Evolutionary conservation across 2,888 invertebrate genomes (phyloP).

Genomic region (Lumbricus terrestris): DNA sequence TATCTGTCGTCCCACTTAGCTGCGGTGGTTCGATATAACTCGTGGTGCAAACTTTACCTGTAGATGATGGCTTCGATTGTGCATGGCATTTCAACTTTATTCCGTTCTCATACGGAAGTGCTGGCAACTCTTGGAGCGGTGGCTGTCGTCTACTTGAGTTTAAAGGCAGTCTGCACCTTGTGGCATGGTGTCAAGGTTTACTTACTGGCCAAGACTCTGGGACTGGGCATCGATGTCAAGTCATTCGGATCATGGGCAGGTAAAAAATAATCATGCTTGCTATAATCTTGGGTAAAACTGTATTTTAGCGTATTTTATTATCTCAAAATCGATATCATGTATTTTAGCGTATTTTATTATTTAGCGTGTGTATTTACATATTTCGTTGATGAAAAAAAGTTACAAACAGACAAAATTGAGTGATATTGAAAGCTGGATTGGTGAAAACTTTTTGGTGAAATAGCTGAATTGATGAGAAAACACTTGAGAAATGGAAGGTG

Average conservation of each 20-base stretch:
- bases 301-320: too few species aligned
- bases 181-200: conserved; percentile 37
- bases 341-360: too few species aligned
- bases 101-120: background rate
- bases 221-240: conserved; percentile 64
- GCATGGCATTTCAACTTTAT: background rate
- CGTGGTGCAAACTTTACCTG: background rate
- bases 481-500: too few species aligned
- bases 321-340: too few species aligned
- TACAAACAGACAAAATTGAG: too few species aligned
- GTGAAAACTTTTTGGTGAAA: too few species aligned
- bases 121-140: conserved; percentile 29
- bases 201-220: conserved; percentile 41
- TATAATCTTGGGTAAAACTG: too few species aligned
- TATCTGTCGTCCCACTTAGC: background rate
- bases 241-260: conserved; percentile 78
- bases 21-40: background rate
- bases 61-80: background rate
- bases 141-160: conserved; percentile 35
- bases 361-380: too few species aligned
- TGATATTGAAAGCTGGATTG: too few species aligned
- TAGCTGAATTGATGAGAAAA: too few species aligned
- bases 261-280: conserved; percentile 57
- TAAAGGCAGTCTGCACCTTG: conserved; percentile 31
- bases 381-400: too few species aligned